Evolutionary conservation across 2,797 vertebrate genomes (phyloP).

Genomic region (Muscicapa comitata): DNA sequence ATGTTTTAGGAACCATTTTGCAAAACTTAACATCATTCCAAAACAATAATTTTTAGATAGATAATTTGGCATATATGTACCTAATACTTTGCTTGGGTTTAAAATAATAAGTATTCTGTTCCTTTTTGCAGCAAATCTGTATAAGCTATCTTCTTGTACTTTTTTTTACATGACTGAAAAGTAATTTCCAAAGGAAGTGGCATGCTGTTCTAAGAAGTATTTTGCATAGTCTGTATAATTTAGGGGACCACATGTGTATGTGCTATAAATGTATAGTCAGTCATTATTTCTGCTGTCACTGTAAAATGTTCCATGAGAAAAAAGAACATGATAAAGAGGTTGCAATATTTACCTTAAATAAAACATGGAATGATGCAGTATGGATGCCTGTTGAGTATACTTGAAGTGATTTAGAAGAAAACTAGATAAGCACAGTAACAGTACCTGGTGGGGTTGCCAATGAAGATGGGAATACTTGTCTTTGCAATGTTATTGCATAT

Average conservation of each 20-base stretch:
- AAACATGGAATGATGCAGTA: not conserved
- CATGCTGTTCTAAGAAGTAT: not conserved
- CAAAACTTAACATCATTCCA: not conserved
- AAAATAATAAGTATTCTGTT: not conserved
- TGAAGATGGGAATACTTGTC: not conserved
- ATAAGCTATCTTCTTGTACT: not conserved
- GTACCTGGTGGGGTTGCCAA: not conserved
- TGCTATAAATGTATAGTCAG: not conserved
- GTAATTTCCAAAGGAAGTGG: not conserved
- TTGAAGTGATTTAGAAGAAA: not conserved
- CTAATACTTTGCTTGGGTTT: not conserved
- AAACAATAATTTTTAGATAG: not conserved
- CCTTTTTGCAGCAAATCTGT: not conserved
- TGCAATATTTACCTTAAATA: constrained; percentile 21
- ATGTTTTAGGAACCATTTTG: not conserved
- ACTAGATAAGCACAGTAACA: not conserved
- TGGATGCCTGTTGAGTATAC: not conserved
- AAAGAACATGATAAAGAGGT: not conserved
- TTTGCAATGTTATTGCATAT: not conserved
- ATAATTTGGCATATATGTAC: not conserved
- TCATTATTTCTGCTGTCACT: not conserved
- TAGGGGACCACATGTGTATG: not conserved
- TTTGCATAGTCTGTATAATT: not conserved
- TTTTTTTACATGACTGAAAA: not conserved
- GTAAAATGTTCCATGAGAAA: not conserved